phyloP scores from a whole-genome alignment of 2,888 invertebrate species.

The Acleris sparsana region DNA sequence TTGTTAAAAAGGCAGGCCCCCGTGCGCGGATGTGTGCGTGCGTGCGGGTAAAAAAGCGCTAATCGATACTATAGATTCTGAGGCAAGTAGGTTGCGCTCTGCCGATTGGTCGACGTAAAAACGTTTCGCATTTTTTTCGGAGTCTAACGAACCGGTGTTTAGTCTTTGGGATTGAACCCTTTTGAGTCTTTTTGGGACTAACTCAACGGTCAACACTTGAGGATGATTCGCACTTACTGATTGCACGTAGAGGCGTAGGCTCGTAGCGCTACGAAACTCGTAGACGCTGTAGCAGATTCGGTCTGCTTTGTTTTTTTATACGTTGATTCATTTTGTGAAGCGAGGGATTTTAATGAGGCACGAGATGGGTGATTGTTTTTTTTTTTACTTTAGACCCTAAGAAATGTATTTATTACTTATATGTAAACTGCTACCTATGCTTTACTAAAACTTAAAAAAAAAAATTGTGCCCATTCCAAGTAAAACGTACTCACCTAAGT shows the following conservation, averaged over 20 bases:
- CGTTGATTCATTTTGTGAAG: too few species aligned
- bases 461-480: too few species aligned
- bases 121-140: constrained; percentile 62
- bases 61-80: constrained; percentile 84
- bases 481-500: too few species aligned
- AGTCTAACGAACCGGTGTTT: constrained; percentile 70
- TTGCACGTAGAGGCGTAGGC: constrained; percentile 46
- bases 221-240: constrained; percentile 74
- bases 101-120: constrained; percentile 67
- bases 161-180: constrained; percentile 75
- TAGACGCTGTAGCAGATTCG: constrained; percentile 22
- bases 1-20: constrained; percentile 83
- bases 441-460: too few species aligned
- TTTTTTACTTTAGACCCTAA: too few species aligned
- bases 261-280: constrained; percentile 33
- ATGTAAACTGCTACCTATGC: too few species aligned
- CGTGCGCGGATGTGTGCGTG: constrained; percentile 78
- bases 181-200: constrained; percentile 65
- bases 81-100: constrained; percentile 79
- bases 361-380: too few species aligned
- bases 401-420: too few species aligned
- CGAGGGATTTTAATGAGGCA: too few species aligned
- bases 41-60: constrained; percentile 81
- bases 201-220: constrained; percentile 67
- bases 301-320: constrained; percentile 10